A percentile compares a stretch with the other conserved stretches of the same genome.
Evolutionary conservation across 92 coral and sea anemone genomes (phyloP).

Genomic region (Blastomussa wellsi): DNA sequence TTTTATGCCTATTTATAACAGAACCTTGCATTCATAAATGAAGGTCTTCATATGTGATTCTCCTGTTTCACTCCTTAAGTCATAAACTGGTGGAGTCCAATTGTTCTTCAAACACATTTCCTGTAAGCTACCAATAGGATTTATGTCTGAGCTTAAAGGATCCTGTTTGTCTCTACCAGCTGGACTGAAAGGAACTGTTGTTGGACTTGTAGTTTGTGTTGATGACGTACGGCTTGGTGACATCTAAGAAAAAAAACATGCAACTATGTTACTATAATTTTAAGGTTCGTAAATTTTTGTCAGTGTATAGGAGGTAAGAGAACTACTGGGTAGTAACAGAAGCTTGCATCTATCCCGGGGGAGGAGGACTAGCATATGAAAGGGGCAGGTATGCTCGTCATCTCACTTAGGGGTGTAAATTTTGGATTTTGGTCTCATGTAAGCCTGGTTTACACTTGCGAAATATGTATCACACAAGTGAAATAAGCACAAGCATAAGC

Average conservation of each 20-base stretch:
- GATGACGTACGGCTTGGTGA: slow-evolving; percentile 14
- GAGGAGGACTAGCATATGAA: no score
- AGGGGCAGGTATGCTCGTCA: no score
- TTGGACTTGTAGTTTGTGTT: slow-evolving; percentile 18
- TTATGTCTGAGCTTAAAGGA: slow-evolving; percentile 17
- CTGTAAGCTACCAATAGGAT: slow-evolving; percentile 67
- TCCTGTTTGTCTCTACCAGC: background rate
- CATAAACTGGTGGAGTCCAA: slow-evolving; percentile 68
- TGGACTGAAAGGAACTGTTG: background rate
- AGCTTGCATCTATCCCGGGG: no score
- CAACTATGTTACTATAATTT: no score
- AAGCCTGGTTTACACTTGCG: no score
- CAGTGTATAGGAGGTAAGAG: no score
- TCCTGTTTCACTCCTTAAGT: slow-evolving; percentile 48
- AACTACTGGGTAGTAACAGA: no score
- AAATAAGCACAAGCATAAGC: no score
- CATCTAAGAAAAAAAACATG: background rate
- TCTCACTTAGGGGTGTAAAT: no score
- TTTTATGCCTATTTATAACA: background rate
- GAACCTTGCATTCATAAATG: slow-evolving; percentile 67
- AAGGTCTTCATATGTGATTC: slow-evolving; percentile 70
- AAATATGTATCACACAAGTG: no score
- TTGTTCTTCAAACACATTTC: slow-evolving; percentile 44
- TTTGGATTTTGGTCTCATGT: no score
- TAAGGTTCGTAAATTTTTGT: no score